Evolutionary conservation across 2,888 invertebrate genomes (phyloP).

Genomic region (Patella ulyssiponensis): DNA sequence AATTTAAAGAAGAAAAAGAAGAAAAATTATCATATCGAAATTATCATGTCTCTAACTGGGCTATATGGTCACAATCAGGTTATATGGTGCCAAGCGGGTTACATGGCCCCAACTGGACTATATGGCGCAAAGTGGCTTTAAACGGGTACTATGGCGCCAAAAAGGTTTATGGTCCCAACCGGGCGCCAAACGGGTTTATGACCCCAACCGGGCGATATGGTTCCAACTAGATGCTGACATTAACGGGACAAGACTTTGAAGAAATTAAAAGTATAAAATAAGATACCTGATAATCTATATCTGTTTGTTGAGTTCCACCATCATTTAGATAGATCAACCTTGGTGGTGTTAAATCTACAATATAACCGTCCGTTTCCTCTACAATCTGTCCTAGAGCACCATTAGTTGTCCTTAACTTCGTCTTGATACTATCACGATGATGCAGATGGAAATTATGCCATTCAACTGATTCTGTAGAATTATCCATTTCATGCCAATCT

Average conservation of each 20-base stretch:
- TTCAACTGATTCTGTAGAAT: constrained; percentile 35
- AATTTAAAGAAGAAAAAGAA: too few species aligned
- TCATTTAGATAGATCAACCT: constrained; percentile 43
- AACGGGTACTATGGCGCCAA: background rate
- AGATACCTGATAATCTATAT: constrained; percentile 49
- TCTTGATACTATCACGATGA: constrained; percentile 51
- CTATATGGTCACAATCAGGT: too few species aligned
- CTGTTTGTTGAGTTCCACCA: constrained; percentile 34
- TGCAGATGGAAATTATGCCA: constrained; percentile 54
- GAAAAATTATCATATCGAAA: too few species aligned
- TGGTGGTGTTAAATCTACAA: constrained; percentile 58
- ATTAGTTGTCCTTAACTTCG: constrained; percentile 49
- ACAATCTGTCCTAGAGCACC: constrained; percentile 45
- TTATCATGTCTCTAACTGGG: too few species aligned
- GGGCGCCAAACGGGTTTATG: too few species aligned
- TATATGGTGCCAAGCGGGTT: too few species aligned
- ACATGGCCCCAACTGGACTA: too few species aligned
- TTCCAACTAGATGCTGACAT: too few species aligned
- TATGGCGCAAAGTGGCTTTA: too few species aligned
- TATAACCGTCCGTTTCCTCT: constrained; percentile 42
- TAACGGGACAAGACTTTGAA: too few species aligned
- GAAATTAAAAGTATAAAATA: background rate
- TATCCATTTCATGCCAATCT: constrained; percentile 42
- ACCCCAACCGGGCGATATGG: too few species aligned
- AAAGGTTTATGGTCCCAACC: too few species aligned